These are phyloP conservation scores for Entelurus aequoreus DNA, from an alignment of 2,113 vertebrate genomes.

Conservation along the genomic window DNA sequence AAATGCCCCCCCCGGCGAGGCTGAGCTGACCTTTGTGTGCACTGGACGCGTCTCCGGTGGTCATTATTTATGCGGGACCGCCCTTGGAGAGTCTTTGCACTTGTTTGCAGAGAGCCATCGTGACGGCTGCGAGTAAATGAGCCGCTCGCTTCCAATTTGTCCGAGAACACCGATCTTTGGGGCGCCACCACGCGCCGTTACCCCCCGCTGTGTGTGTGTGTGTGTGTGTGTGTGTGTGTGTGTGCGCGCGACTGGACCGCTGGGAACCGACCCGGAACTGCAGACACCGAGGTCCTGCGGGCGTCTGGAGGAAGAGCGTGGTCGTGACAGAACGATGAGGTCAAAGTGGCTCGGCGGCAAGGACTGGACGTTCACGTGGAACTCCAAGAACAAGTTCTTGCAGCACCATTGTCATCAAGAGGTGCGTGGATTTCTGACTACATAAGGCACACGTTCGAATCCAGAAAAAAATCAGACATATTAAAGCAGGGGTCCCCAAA, in stretches of 20 bases:
- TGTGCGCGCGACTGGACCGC: constrained; percentile 27
- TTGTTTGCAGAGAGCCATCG: constrained; percentile 69
- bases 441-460: too few relatives aligned
- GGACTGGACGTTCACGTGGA: too few relatives aligned
- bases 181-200: constrained; percentile 42
- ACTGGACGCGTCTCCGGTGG: constrained; percentile 58
- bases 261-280: constrained; percentile 56
- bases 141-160: constrained; percentile 73
- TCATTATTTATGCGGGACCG: constrained; percentile 68
- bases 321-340: constrained; percentile 21
- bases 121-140: constrained; percentile 72
- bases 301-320: constrained; percentile 34
- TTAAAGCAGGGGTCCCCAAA: too few relatives aligned
- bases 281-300: constrained; percentile 48
- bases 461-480: too few relatives aligned
- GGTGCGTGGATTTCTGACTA: too few relatives aligned
- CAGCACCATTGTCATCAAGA: too few relatives aligned
- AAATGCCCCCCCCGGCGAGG: constrained; percentile 33
- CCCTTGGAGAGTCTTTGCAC: constrained; percentile 70
- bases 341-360: constrained; percentile 29
- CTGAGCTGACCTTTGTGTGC: constrained; percentile 61
- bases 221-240: constrained; percentile 4
- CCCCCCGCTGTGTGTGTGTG: constrained; percentile 25
- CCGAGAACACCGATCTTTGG: constrained; percentile 57
- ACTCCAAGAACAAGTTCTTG: too few relatives aligned